phyloP scores from a whole-genome alignment of 2,113 vertebrate species.

The Alces alces region DNA sequence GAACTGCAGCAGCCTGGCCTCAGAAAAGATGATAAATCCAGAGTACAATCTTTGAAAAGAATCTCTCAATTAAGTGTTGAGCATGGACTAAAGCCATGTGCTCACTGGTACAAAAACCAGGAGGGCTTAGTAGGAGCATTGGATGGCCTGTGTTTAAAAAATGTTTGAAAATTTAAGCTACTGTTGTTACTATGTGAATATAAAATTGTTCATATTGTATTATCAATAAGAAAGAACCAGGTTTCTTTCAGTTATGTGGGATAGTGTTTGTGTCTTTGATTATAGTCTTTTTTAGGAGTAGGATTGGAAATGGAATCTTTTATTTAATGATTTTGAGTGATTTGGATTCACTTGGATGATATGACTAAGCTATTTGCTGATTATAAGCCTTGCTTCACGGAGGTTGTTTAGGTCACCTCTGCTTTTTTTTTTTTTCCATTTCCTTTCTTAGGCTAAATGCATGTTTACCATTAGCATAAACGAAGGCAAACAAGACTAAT shows the following conservation, averaged over 20 bases:
- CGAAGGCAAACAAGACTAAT: constrained; percentile 28
- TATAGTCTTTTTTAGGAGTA: constrained; percentile 66
- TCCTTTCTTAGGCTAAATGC: constrained; percentile 48
- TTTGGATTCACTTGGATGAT: constrained; percentile 57
- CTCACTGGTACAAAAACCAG: constrained; percentile 44
- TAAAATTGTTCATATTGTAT: constrained; percentile 6
- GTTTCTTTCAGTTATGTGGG: background rate
- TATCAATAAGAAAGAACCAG: background rate
- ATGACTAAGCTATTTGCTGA: constrained; percentile 64
- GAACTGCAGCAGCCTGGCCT: constrained; percentile 72
- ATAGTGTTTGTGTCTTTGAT: constrained; percentile 47
- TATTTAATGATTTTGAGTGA: constrained; percentile 66
- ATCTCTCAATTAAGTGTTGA: constrained; percentile 68
- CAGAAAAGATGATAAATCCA: constrained; percentile 72
- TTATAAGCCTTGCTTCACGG: constrained; percentile 40
- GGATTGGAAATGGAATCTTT: constrained; percentile 60
- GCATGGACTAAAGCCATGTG: constrained; percentile 60
- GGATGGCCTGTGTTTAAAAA: constrained; percentile 33
- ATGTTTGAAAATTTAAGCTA: constrained; percentile 47
- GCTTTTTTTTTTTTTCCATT: constrained; percentile 18
- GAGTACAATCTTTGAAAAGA: constrained; percentile 68
- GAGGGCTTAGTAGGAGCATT: background rate
- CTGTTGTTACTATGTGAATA: background rate
- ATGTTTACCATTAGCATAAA: constrained; percentile 64
- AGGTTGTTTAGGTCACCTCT: constrained; percentile 52